A percentile compares a stretch with the other conserved stretches of the same genome.
These are phyloP conservation scores for Drosophila rellima DNA, from an alignment of 2,888 invertebrate genomes.

Conservation along the genomic window DNA sequence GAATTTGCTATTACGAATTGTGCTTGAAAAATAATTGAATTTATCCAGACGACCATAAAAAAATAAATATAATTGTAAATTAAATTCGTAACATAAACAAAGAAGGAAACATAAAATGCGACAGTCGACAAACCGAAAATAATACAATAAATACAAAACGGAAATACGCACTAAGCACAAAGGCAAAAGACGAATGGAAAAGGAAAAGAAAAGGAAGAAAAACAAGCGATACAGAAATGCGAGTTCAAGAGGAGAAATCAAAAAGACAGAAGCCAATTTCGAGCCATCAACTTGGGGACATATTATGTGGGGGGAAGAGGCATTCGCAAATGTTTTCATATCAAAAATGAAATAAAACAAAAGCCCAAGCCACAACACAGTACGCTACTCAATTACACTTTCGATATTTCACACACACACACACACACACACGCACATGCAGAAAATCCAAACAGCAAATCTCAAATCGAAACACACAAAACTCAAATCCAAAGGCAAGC, in stretches of 20 bases:
- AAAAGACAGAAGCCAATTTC: conserved; percentile 69
- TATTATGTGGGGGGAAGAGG: conserved; percentile 28
- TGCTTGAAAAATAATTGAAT: conserved; percentile 65
- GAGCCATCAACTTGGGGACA: conserved; percentile 60
- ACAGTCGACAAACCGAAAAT: conserved; percentile 47
- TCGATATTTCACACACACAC: conserved; percentile 65
- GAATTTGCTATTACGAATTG: conserved; percentile 49
- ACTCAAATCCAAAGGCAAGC: conserved; percentile 80
- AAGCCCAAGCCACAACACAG: conserved; percentile 65
- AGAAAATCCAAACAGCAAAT: conserved; percentile 70
- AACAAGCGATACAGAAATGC: conserved; percentile 25
- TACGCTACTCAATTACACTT: conserved; percentile 81
- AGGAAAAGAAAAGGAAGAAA: not conserved
- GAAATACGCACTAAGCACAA: conserved; percentile 50
- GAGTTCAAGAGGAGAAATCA: conserved; percentile 19
- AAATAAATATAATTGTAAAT: conserved; percentile 77
- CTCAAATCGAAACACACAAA: conserved; percentile 76
- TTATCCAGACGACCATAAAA: conserved; percentile 45
- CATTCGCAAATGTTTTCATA: conserved; percentile 75
- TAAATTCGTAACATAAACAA: conserved; percentile 72
- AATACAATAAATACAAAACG: conserved; percentile 75
- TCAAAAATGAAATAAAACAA: conserved; percentile 82
- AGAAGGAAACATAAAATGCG: conserved; percentile 26
- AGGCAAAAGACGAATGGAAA: conserved; percentile 10
- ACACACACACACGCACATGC: conserved; percentile 18